Evolutionary conservation across 2,888 invertebrate species (phyloP).

Genomic region (Oscheius onirici): DNA sequence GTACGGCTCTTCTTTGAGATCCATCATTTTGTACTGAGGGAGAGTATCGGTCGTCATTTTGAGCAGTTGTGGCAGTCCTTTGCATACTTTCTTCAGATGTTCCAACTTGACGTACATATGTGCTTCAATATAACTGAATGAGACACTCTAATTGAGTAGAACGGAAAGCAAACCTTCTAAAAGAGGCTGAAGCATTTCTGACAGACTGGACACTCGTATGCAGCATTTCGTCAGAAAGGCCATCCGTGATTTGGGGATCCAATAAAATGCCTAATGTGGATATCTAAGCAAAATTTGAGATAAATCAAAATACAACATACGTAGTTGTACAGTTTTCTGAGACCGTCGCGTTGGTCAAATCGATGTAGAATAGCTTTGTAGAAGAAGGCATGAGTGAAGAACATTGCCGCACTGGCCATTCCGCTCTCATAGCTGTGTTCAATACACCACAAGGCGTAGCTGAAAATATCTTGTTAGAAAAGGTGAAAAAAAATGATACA

Average conservation of each 20-base stretch:
- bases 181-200: slow-evolving; percentile 87
- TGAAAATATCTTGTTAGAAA: slow-evolving; percentile 68
- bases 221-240: slow-evolving; percentile 85
- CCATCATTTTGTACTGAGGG: slow-evolving; percentile 72
- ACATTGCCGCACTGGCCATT: slow-evolving; percentile 97
- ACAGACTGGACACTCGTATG: slow-evolving; percentile 90
- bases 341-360: slow-evolving; percentile 92
- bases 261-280: slow-evolving; percentile 86
- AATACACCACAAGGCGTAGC: slow-evolving; percentile 91
- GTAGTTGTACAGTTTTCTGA: slow-evolving; percentile 91
- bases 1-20: slow-evolving; percentile 82
- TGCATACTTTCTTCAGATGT: slow-evolving; percentile 72
- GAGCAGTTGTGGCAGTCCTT: slow-evolving; percentile 2
- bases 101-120: slow-evolving; percentile 85
- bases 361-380: slow-evolving; percentile 91
- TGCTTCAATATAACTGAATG: slow-evolving; percentile 84
- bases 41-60: slow-evolving; percentile 15
- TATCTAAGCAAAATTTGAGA: slow-evolving; percentile 75
- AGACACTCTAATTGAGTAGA: not conserved
- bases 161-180: slow-evolving; percentile 76
- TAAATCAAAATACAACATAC: slow-evolving; percentile 74
- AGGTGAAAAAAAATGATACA: slow-evolving; percentile 29
- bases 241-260: slow-evolving; percentile 75
- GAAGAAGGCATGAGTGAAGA: slow-evolving; percentile 82
- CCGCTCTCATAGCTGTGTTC: slow-evolving; percentile 97